These are phyloP conservation scores for Archocentrus centrarchus DNA, from an alignment of 2,113 vertebrate genomes.

Conservation along the genomic window DNA sequence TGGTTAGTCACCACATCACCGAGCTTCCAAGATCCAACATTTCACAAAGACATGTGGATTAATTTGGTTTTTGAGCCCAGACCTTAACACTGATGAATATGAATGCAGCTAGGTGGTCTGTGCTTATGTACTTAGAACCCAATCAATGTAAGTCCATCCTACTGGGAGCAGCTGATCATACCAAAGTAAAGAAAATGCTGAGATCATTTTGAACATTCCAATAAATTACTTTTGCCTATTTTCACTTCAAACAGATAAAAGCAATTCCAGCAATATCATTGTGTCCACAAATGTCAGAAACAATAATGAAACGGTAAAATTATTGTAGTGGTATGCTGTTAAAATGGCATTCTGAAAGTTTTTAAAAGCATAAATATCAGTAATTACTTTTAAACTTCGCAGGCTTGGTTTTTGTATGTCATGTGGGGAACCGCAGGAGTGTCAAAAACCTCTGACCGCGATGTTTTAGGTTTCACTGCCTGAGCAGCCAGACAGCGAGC, in stretches of 20 bases:
- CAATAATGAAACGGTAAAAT: neutral
- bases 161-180: neutral
- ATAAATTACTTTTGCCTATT: neutral
- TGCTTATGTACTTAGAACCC: conserved; percentile 5
- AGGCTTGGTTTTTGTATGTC: neutral
- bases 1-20: conserved; percentile 17
- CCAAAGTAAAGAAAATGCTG: neutral
- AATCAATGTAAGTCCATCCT: neutral
- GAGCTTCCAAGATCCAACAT: conserved; percentile 23
- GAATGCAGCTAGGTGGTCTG: conserved; percentile 27
- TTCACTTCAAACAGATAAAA: neutral
- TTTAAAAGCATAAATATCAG: neutral
- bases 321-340: neutral
- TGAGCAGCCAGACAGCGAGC: neutral
- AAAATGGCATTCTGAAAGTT: neutral
- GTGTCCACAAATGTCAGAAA: neutral
- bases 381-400: neutral
- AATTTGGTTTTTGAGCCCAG: conserved; percentile 24
- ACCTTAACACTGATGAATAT: conserved; percentile 2
- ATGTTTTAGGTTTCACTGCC: neutral
- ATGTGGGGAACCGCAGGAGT: neutral
- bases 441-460: neutral
- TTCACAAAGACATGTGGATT: conserved; percentile 12
- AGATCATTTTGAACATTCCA: neutral
- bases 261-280: neutral